phyloP scores from a whole-genome alignment of 53 echinoderm and acorn worm species.

The Pentamera pediparva region DNA sequence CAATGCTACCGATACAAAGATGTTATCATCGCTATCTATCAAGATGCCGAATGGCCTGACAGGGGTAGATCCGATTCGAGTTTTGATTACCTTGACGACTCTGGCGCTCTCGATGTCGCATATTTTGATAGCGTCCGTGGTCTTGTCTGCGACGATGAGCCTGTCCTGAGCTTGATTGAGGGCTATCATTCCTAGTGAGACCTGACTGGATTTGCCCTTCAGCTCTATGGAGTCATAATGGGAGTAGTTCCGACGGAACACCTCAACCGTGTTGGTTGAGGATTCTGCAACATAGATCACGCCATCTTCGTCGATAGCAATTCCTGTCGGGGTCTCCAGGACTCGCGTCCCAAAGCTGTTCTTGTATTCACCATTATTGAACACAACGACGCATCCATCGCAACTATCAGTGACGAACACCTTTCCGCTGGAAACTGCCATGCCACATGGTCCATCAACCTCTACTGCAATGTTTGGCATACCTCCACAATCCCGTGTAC shows the following conservation, averaged over 20 bases:
- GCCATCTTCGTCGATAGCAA: background rate
- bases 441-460: background rate
- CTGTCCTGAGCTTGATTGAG: background rate
- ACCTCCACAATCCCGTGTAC: background rate
- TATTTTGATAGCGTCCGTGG: background rate
- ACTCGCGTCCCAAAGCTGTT: slow-evolving; percentile 5
- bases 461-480: background rate
- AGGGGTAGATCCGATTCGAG: background rate
- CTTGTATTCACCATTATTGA: background rate
- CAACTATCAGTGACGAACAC: background rate
- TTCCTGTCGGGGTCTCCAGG: background rate
- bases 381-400: background rate
- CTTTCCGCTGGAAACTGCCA: background rate
- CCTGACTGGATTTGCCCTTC: background rate
- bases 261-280: background rate
- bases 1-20: slow-evolving; percentile 1
- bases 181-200: background rate
- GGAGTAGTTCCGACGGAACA: background rate
- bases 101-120: background rate
- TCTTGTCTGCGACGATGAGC: background rate
- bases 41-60: slow-evolving; percentile 1
- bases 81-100: slow-evolving; percentile 10
- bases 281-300: slow-evolving; percentile 10
- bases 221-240: background rate
- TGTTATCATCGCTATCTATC: background rate